Conservation (phyloP, 2,797 vertebrate genomes). For the Babyrousa celebensis region DNA sequence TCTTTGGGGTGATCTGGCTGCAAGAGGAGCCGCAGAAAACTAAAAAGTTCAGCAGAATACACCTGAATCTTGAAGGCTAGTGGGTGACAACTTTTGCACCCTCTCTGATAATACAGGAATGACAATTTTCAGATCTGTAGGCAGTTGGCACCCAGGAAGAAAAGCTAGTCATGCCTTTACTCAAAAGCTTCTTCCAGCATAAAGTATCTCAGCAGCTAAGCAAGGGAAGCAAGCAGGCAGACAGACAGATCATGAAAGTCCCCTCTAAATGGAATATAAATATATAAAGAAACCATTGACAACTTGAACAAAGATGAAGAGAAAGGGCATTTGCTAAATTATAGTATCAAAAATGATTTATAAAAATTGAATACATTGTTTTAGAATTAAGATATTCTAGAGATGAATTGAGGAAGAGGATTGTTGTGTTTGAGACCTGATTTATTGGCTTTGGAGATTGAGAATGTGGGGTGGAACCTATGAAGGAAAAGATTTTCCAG, state of each 20-base stretch:
- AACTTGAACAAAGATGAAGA: neutral
- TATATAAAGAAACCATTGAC: neutral
- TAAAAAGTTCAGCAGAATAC: conserved; percentile 7
- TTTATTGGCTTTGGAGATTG: neutral
- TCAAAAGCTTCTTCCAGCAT: neutral
- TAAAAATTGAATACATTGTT: neutral
- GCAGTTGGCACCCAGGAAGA: neutral
- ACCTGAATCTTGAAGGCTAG: neutral
- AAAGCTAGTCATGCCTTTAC: neutral
- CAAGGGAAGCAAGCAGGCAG: neutral
- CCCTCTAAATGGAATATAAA: neutral
- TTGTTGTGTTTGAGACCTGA: neutral
- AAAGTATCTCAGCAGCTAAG: neutral
- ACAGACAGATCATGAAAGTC: neutral
- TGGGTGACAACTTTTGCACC: neutral
- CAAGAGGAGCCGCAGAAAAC: neutral
- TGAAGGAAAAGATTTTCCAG: neutral
- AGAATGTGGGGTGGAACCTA: neutral
- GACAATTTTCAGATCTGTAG: neutral
- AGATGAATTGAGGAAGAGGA: neutral
- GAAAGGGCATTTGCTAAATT: neutral
- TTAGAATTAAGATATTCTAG: conserved; percentile 38
- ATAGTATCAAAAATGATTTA: neutral
- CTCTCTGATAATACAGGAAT: neutral
- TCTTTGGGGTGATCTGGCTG: neutral